Conservation (phyloP, 2,888 invertebrate species). For the Volucella inflata region DNA sequence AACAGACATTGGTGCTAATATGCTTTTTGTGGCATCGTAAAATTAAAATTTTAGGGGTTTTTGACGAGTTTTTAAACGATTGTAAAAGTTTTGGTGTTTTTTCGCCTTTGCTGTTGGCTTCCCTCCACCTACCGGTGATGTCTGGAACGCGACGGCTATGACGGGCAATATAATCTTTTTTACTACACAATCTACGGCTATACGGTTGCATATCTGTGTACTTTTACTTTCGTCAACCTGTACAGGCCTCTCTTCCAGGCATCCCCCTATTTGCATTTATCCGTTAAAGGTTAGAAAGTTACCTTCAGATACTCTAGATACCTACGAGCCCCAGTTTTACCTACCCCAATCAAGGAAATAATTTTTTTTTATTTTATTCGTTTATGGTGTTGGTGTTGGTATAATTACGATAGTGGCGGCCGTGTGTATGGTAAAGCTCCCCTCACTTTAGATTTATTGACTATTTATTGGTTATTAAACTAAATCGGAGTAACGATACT, state of each 20-base stretch:
- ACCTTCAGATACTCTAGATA: neutral
- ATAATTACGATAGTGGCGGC: slow-evolving; percentile 68
- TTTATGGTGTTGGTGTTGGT: slow-evolving; percentile 74
- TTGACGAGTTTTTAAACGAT: slow-evolving; percentile 84
- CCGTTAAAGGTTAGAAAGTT: slow-evolving; percentile 22
- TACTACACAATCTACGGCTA: slow-evolving; percentile 26
- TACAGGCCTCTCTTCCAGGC: slow-evolving; percentile 24
- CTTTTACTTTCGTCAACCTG: slow-evolving; percentile 60
- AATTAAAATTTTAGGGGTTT: slow-evolving; percentile 81
- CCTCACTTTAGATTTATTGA: slow-evolving; percentile 65
- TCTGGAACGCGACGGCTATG: slow-evolving; percentile 29
- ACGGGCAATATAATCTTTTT: slow-evolving; percentile 62
- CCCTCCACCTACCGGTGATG: neutral
- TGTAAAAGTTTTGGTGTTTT: slow-evolving; percentile 80
- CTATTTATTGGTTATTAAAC: slow-evolving; percentile 72
- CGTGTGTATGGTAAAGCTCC: slow-evolving; percentile 43
- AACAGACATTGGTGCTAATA: slow-evolving; percentile 75
- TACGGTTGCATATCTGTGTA: slow-evolving; percentile 52
- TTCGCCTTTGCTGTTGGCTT: neutral
- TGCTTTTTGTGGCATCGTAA: slow-evolving; percentile 75
- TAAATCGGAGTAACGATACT: slow-evolving; percentile 36
- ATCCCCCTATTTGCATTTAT: slow-evolving; percentile 37
- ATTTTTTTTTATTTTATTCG: slow-evolving; percentile 62
- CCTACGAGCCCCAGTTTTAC: slow-evolving; percentile 7
- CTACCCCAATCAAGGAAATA: slow-evolving; percentile 14